Percentiles rank a stretch among this genome's conserved stretches.
Conservation (phyloP, 2,797 vertebrate species). For the Cyclopterus lumpus region DNA sequence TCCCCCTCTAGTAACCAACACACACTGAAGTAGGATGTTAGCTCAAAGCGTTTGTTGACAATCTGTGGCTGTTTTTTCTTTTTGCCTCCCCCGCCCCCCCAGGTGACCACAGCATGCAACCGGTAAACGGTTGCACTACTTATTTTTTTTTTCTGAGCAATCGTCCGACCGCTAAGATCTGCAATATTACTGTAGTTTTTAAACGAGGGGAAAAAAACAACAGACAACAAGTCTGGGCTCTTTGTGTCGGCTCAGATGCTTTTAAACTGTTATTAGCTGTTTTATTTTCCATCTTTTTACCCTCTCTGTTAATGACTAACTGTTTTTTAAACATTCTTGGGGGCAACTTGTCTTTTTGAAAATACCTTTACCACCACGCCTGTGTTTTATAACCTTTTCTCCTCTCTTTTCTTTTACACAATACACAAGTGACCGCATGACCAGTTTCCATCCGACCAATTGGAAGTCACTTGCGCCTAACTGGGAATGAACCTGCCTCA, state of each 20-base stretch:
- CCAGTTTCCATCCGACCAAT: constrained; percentile 19
- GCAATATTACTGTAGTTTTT: constrained; percentile 47
- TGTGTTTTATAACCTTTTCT: constrained; percentile 30
- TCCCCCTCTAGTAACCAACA: not conserved
- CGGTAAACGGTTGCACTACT: constrained; percentile 29
- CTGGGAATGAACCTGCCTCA: constrained; percentile 7
- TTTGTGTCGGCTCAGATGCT: constrained; percentile 29
- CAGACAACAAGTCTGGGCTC: constrained; percentile 33
- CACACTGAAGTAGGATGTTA: constrained; percentile 8
- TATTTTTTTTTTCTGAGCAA: constrained; percentile 39
- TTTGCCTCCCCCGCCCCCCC: constrained; percentile 11
- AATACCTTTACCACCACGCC: constrained; percentile 17
- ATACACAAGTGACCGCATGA: constrained; percentile 27
- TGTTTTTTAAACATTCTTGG: constrained; percentile 3
- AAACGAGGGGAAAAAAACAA: constrained; percentile 6
- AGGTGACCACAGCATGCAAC: constrained; percentile 38
- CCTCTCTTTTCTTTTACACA: not conserved
- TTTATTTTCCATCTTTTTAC: not conserved
- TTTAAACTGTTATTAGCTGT: constrained; percentile 42
- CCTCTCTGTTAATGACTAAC: constrained; percentile 33
- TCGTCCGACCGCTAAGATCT: constrained; percentile 48
- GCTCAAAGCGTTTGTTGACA: constrained; percentile 52
- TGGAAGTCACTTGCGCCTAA: constrained; percentile 6
- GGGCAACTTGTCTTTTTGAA: constrained; percentile 24
- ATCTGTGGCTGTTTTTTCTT: constrained; percentile 33